phyloP scores from a whole-genome alignment of 2,113 vertebrate species.

The Semicossyphus pulcher region DNA sequence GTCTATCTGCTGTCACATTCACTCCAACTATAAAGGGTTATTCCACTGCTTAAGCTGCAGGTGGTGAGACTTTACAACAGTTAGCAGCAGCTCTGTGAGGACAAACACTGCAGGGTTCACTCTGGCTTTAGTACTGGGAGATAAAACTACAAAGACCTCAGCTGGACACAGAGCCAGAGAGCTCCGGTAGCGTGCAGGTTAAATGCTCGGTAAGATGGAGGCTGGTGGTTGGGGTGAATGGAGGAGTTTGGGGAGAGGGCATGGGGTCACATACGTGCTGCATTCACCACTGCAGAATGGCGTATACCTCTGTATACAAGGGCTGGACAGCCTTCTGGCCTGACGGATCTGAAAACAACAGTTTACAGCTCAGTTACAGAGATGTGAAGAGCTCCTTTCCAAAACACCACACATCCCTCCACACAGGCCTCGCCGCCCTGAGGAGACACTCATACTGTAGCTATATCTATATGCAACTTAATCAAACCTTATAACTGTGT shows the following conservation, averaged over 20 bases:
- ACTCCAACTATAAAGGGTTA: too few species aligned
- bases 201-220: constrained; percentile 5
- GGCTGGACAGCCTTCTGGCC: constrained; percentile 95
- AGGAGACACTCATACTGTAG: too few species aligned
- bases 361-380: constrained; percentile 85
- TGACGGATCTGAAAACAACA: constrained; percentile 97
- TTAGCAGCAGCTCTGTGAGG: background rate
- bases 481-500: too few species aligned
- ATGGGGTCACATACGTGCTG: constrained; percentile 92
- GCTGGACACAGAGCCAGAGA: background rate
- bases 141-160: too few species aligned
- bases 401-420: background rate
- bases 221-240: constrained; percentile 5
- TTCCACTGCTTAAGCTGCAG: background rate
- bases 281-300: constrained; percentile 89
- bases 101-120: background rate
- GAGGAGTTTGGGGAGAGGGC: background rate
- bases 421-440: background rate
- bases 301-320: constrained; percentile 98
- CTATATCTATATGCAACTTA: too few species aligned
- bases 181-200: constrained; percentile 4
- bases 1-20: too few species aligned
- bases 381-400: constrained; percentile 8
- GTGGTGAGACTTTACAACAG: background rate
- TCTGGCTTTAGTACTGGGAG: too few species aligned